Evolutionary conservation across 2,113 vertebrate species (phyloP), one percentile per base, ranked within the genome.

Genomic region (Ariopsis seemanni): DNA sequence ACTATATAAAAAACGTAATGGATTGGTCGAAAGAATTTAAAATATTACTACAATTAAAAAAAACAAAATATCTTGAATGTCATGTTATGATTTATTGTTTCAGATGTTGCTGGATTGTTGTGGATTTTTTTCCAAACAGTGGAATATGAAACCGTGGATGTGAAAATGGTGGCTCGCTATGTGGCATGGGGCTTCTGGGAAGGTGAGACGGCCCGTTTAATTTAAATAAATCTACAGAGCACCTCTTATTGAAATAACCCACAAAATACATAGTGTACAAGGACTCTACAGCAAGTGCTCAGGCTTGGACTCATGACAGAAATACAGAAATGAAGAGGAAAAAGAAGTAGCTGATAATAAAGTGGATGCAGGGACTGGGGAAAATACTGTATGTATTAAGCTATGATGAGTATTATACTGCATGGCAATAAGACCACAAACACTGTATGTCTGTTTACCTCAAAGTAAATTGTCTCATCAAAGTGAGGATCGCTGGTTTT

Each of bases 401-500:
- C 8, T 50, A 11, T n/a, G 18, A 15, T 22, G 3, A 7, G 12
- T 74, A 74, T 20, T 30, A 25, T 17, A 22, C n/a, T 42, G 11
- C 17, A 63, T 48, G 2, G 18, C 14, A 48, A 48, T n/a, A 48
- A n/a, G 53, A 58, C 53, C 9, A 14, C 4, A 52, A 10, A 58
- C 27, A 50, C n/a, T 20, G 15, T 6, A 72, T 22, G 22, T 14
- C 30, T 30, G 48, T 83, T 34, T 96, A 98, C 98, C 97, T 99
- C 98, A 94, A 99, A 99, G 93, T 96, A 96, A 95, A 99, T 98
- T 3, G 96, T 97, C 95, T 99, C 98, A 30, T 99, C 98, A 93
- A 99, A 99, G 88, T 97, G 96, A 34, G 98, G 98, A 91, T 99
- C 97, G 93, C 97, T 99, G 89, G 98, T 99, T 97, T 99, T 99